Evolutionary conservation across 2,113 vertebrate species (phyloP), one percentile per base, ranked within the genome.

Genomic region (Leptocoma aspasia): DNA sequence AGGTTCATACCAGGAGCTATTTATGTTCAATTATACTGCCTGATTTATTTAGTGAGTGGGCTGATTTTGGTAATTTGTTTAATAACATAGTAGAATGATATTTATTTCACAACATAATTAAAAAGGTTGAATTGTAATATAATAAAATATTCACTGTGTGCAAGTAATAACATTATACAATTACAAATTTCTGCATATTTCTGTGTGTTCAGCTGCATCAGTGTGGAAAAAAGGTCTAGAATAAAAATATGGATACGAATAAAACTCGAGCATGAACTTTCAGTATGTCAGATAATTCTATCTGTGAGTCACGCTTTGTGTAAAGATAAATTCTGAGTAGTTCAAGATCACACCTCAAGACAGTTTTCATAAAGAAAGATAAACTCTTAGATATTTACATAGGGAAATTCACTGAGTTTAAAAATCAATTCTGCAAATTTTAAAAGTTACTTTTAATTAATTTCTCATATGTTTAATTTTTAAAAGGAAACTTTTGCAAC

Each of bases 81-180:
- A 94, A 95, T 93, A 91, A 53, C 37, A 85, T 21, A 41, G 61
- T 52, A 75, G 47, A 93, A 72, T 41, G 56, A 53, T 79, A 52
- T 82, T 85, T 90, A 90, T 91, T 93, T 93, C 41, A 53, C 31
- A 9, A 42, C 9, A 87, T 95, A 95, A 94, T 93, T 95, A 72
- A 91, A 92, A 94, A 90, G 41, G 5, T 84, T 86, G 73, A 69
- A 66, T 70, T 80, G 19, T 19, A 70, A 82, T 44, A 75, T 52
- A 71, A 79, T 76, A 60, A 89, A 42, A 13, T 82, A 66, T 35
- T 77, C 24, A 54, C 27, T 35, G 11, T 28, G 79, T 68, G 44
- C 2, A 7, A 49, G 52, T 82, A 79, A 72, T 79, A 47, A 19
- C 41, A 93, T 71, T 85, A 68, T 16, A 24, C 9, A 90, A 27